Percentiles rank a stretch among this genome's conserved stretches.
Conservation (phyloP, 2,797 vertebrate genomes). For the Sebastes steindachneri region DNA sequence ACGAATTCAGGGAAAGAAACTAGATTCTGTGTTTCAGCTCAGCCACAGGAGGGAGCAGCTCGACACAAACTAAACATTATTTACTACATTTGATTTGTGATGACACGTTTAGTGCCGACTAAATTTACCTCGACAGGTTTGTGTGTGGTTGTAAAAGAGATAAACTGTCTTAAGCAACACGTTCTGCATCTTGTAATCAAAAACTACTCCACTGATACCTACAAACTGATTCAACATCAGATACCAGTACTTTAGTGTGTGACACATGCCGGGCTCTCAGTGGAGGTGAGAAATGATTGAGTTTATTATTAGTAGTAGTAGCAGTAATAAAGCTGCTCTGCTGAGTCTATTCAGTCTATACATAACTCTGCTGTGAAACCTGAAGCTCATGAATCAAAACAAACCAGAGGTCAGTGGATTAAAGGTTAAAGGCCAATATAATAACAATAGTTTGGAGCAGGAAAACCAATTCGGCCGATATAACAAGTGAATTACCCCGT, state of each 20-base stretch:
- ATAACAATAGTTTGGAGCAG: not conserved
- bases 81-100: too few species aligned
- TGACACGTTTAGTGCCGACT: too few species aligned
- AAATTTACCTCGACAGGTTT: too few species aligned
- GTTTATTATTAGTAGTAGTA: not conserved
- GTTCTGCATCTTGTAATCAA: too few species aligned
- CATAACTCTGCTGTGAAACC: constrained; percentile 48
- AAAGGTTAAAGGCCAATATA: not conserved
- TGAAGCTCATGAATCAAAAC: not conserved
- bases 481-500: too few species aligned
- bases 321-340: not conserved
- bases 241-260: not conserved
- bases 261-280: not conserved
- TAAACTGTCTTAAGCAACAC: too few species aligned
- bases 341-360: constrained; percentile 26
- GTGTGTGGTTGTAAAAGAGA: too few species aligned
- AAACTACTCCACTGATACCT: too few species aligned
- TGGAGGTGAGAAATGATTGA: not conserved
- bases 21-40: too few species aligned
- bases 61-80: not conserved
- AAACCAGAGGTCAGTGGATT: not conserved
- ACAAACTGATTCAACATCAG: too few species aligned
- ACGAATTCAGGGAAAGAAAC: too few species aligned
- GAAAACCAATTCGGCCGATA: too few species aligned
- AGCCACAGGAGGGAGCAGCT: constrained; percentile 9